Evolutionary conservation across 2,113 vertebrate species (phyloP), one percentile per base, ranked within the genome.

Genomic region (Calypte anna): DNA sequence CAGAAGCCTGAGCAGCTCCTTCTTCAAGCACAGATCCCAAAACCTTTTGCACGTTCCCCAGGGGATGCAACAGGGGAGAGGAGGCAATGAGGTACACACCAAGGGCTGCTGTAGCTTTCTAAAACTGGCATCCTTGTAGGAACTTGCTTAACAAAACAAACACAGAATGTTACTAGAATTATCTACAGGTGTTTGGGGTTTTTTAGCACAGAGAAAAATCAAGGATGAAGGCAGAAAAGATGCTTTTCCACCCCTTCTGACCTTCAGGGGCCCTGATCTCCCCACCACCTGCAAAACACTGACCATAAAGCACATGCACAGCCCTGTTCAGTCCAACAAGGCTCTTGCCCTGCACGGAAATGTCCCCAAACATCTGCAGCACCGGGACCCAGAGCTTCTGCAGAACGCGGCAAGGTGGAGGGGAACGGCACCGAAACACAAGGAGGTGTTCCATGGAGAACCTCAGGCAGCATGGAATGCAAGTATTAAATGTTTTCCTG

Each of bases 81-180:
- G 51, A 84, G 24, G 40, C 10, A 30, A 3, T 0, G 5, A 36
- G 59, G 30, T 5, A 64, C 40, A 40, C 40, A 40, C 33, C 28
- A 43, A 77, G 46, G 44, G 77, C 75, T 70, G 64, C 25, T 7
- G 3, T 12, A 83, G 44, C 57, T 79, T 50, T 91, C 59, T 69
- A 43, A 64, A 86, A 90, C 28, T 36, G 4, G 46, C 9, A 10
- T 40, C 54, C 79, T 74, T 36, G 38, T 28, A 14, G 61, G 93
- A 93, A 83, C 46, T 91, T 22, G 0, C 64, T 93, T 74, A 70
- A 38, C 72, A 90, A 95, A 96, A 94, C 91, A 85, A 83, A 86
- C 40, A 25, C 2, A 3, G 20, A 23, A 3, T 30, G 18, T 75
- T 94, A 27, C 75, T 31, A n/a, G 91, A 69, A 90, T 67, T 55